Conservation (phyloP, 2,113 vertebrate species). For the Pachycephala philippinensis region DNA sequence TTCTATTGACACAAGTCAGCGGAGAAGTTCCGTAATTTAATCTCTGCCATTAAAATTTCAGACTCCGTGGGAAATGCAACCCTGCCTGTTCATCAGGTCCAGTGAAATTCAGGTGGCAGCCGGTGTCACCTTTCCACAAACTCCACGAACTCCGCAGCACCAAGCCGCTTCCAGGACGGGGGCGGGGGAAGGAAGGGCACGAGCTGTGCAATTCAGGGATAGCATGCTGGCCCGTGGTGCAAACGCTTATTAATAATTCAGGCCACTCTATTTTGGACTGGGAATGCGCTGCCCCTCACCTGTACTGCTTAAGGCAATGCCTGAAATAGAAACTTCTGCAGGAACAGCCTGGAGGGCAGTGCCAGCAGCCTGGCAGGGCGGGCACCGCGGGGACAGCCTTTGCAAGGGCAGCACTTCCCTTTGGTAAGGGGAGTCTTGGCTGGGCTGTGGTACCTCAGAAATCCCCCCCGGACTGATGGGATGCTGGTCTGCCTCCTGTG, state of each 20-base stretch:
- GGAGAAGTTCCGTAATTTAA: constrained; percentile 46
- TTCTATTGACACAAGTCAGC: neutral
- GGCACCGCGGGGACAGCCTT: neutral
- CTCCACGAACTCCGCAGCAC: neutral
- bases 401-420: neutral
- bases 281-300: neutral
- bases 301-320: neutral
- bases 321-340: neutral
- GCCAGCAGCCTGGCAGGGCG: neutral
- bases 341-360: neutral
- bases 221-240: fast-evolving
- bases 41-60: constrained; percentile 36
- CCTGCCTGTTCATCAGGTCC: constrained; percentile 35
- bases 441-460: neutral
- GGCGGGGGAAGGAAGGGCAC: neutral
- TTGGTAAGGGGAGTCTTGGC: neutral
- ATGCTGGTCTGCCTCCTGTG: neutral
- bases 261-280: neutral
- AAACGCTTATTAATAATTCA: neutral
- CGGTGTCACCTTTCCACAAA: neutral
- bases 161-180: neutral
- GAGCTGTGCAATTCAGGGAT: fast-evolving
- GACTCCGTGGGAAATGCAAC: neutral
- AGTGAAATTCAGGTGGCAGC: neutral
- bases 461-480: fast-evolving